Conservation (phyloP, 2,888 invertebrate genomes). For the Pristionchus fissidentatus region DNA sequence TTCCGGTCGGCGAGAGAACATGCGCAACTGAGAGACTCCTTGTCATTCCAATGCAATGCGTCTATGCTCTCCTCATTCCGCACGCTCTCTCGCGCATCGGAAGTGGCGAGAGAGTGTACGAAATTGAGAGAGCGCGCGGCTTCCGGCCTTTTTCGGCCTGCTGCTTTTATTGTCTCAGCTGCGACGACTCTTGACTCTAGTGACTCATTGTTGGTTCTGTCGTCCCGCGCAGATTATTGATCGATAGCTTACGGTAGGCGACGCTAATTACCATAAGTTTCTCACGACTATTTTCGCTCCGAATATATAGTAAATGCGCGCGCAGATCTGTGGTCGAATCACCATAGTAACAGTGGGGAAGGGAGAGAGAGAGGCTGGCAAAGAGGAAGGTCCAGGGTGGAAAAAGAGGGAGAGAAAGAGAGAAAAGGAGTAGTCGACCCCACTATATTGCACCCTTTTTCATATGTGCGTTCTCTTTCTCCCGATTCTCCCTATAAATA, state of each 20-base stretch:
- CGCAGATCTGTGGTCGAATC: neutral
- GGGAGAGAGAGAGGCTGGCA: neutral
- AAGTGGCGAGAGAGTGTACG: neutral
- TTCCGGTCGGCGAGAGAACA: neutral
- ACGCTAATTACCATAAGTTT: neutral
- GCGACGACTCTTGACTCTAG: neutral
- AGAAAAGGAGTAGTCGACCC: neutral
- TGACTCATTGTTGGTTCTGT: neutral
- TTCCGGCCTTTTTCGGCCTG: neutral
- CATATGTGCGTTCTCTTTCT: neutral
- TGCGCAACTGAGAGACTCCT: neutral
- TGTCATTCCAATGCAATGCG: constrained; percentile 27
- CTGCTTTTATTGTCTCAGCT: constrained; percentile 38
- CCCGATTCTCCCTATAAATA: too few species aligned
- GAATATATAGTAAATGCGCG: too few species aligned
- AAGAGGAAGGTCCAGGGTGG: neutral
- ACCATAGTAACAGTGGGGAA: constrained; percentile 24
- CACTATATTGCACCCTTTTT: neutral
- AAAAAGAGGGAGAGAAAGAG: constrained; percentile 2
- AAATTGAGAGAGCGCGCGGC: constrained; percentile 4
- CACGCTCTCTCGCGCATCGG: neutral
- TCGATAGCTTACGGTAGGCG: constrained; percentile 21
- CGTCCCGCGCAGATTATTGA: neutral
- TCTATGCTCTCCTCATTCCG: neutral
- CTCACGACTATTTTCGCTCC: neutral